phyloP scores from a whole-genome alignment of 2,113 vertebrate genomes.

The Siphamia tubifer region DNA sequence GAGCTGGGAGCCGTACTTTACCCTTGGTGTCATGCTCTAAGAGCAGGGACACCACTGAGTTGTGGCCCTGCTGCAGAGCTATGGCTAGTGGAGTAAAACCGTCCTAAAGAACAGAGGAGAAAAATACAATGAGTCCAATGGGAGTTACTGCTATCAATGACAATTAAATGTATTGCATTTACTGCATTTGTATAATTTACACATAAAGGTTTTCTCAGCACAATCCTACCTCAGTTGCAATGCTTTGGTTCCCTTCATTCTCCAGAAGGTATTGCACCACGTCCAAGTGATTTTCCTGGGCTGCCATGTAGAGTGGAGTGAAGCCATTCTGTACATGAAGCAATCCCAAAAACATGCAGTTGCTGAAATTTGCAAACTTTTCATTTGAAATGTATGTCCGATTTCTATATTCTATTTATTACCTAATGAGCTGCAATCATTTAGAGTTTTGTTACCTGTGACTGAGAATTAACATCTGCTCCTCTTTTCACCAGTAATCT shows the following conservation, averaged over 20 bases:
- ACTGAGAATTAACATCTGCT: slow-evolving; percentile 93
- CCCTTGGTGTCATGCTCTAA: slow-evolving; percentile 98
- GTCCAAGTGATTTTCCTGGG: slow-evolving; percentile 96
- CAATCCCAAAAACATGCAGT: background rate
- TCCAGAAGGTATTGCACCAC: slow-evolving; percentile 95
- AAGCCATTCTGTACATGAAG: slow-evolving; percentile 89
- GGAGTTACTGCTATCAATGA: background rate
- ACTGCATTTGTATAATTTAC: background rate
- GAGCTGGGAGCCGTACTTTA: slow-evolving; percentile 91
- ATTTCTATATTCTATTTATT: background rate
- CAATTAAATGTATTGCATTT: background rate
- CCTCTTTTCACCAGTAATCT: slow-evolving; percentile 91
- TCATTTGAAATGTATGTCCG: background rate
- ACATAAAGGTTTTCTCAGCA: background rate
- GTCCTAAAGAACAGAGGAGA: slow-evolving; percentile 76
- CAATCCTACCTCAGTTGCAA: slow-evolving; percentile 89
- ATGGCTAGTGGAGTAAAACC: slow-evolving; percentile 97
- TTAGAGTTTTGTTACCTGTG: slow-evolving; percentile 83
- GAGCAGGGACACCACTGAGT: slow-evolving; percentile 93
- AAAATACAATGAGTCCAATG: background rate
- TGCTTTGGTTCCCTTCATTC: slow-evolving; percentile 97
- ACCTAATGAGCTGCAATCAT: background rate
- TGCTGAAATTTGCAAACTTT: background rate
- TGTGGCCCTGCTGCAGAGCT: slow-evolving; percentile 95
- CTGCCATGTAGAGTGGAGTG: slow-evolving; percentile 97